Conservation (phyloP, 2,113 vertebrate species). For the Nothoprocta perdicaria region DNA sequence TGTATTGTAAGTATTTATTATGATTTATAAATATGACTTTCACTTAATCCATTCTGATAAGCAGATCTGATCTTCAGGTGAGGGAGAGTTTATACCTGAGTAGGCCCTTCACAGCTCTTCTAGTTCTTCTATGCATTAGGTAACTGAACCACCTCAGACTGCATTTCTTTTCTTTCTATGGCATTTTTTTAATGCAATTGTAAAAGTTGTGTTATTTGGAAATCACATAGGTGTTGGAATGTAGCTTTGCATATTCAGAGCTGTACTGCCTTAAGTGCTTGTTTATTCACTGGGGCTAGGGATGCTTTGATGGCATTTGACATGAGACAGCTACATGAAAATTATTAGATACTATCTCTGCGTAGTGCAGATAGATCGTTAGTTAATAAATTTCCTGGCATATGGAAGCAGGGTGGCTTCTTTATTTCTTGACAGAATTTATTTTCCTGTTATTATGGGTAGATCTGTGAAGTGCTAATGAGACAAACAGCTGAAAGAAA, state of each 20-base stretch:
- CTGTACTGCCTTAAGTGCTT: constrained; percentile 34
- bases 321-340: constrained; percentile 21
- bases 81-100: neutral
- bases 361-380: constrained; percentile 18
- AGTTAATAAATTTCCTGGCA: constrained; percentile 37
- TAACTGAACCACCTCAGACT: neutral
- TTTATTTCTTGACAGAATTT: neutral
- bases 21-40: neutral
- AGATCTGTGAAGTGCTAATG: constrained; percentile 38
- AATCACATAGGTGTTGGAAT: neutral
- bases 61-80: neutral
- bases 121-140: neutral
- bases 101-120: neutral
- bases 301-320: neutral
- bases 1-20: constrained; percentile 19
- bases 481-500: constrained; percentile 49
- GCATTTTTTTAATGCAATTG: neutral
- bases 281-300: constrained; percentile 18
- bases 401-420: neutral
- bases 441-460: neutral
- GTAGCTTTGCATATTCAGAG: neutral
- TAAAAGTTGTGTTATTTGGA: neutral
- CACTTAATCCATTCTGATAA: neutral
- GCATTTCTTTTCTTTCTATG: neutral
- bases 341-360: constrained; percentile 12